Conservation (phyloP, 2,113 vertebrate genomes). For the Upupa epops region DNA sequence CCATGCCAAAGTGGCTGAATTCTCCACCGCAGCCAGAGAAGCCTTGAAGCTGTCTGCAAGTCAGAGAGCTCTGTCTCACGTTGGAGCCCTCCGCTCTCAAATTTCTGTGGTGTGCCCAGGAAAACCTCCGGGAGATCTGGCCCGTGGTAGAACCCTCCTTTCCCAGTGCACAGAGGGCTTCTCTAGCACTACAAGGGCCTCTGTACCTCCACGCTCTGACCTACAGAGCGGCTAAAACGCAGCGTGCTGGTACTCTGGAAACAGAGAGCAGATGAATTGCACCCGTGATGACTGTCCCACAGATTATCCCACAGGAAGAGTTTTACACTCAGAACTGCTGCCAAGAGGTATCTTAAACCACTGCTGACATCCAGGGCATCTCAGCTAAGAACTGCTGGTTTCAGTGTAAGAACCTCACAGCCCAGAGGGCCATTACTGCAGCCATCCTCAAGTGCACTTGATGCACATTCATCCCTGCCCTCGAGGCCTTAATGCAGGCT, state of each 20-base stretch:
- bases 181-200: not conserved
- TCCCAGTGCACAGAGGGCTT: not conserved
- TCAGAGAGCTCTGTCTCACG: not conserved
- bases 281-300: not conserved
- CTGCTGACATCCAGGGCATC: not conserved
- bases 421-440: not conserved
- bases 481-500: not conserved
- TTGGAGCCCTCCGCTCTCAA: not conserved
- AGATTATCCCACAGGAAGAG: not conserved
- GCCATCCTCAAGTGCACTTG: not conserved
- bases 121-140: not conserved
- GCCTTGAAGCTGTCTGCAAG: not conserved
- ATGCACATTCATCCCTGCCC: not conserved
- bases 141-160: not conserved
- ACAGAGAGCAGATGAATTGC: not conserved
- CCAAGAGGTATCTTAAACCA: not conserved
- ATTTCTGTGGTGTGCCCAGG: not conserved
- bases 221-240: not conserved
- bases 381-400: not conserved
- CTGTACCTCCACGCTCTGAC: not conserved
- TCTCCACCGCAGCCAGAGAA: not conserved
- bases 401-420: not conserved
- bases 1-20: not conserved
- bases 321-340: not conserved
- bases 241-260: accelerated